A percentile compares a stretch with the other conserved stretches of the same genome.
These are phyloP conservation scores for Athrips mouffetella DNA, from an alignment of 2,888 invertebrate species.

Conservation along the genomic window DNA sequence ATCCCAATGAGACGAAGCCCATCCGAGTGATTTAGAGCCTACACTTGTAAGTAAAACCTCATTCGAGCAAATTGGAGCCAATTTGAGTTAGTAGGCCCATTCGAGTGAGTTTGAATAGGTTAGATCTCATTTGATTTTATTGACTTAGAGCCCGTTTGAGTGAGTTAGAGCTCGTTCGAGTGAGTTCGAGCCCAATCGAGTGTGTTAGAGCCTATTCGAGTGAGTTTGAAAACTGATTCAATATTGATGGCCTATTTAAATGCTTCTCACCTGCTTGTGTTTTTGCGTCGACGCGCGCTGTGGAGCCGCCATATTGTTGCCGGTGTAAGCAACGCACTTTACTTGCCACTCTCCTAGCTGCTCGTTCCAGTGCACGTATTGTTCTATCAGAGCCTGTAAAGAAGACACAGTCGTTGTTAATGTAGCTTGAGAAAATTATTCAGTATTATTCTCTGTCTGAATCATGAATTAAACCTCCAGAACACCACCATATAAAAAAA, in stretches of 20 bases:
- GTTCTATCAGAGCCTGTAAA: slow-evolving; percentile 88
- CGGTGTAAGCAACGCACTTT: slow-evolving; percentile 98
- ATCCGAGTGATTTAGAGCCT: too few species aligned
- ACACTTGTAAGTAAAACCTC: too few species aligned
- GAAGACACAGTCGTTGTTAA: neutral
- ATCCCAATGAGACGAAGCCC: too few species aligned
- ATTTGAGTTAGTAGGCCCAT: too few species aligned
- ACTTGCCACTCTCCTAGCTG: slow-evolving; percentile 99
- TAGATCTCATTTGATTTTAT: too few species aligned
- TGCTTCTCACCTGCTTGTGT: slow-evolving; percentile 32
- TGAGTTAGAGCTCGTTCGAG: neutral
- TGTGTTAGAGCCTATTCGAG: neutral
- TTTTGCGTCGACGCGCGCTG: slow-evolving; percentile 27
- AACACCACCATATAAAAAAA: too few species aligned
- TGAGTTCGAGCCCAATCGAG: neutral
- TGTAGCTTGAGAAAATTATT: neutral
- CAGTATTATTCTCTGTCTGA: too few species aligned
- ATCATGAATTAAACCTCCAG: too few species aligned
- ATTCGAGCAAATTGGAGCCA: too few species aligned
- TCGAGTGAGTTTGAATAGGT: too few species aligned
- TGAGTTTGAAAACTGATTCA: too few species aligned
- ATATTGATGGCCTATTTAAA: too few species aligned
- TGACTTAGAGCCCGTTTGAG: neutral
- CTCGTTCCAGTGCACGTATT: slow-evolving; percentile 97
- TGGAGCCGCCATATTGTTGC: slow-evolving; percentile 93